A percentile compares a stretch with the other conserved stretches of the same genome.
Evolutionary conservation across 92 coral and sea anemone species (phyloP).

Genomic region (Paragorgia papillata): DNA sequence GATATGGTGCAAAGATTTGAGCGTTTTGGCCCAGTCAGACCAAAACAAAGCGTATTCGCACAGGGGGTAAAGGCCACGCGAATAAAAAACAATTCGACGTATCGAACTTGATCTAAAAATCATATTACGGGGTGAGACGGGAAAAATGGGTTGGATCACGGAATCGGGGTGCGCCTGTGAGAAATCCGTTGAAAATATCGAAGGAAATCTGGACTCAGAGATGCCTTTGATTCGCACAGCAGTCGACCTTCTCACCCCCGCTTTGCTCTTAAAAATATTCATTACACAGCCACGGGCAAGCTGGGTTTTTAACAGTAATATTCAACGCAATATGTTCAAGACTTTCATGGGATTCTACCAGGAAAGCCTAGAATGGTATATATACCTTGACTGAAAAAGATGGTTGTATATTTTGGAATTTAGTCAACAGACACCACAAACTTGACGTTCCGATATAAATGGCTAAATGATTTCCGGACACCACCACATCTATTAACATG

Average conservation of each 20-base stretch:
- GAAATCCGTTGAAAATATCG: neutral
- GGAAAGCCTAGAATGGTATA: no score
- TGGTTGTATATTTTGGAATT: neutral
- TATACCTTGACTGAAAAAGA: neutral
- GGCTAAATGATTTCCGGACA: neutral
- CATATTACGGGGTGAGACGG: neutral
- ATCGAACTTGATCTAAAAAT: neutral
- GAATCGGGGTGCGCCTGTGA: neutral
- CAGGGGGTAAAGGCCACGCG: no score
- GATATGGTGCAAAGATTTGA: neutral
- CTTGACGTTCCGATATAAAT: neutral
- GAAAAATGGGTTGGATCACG: neutral
- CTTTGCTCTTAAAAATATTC: neutral
- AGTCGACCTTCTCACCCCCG: neutral
- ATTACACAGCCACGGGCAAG: neutral
- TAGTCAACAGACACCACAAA: neutral
- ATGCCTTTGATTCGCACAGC: neutral
- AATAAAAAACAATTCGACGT: neutral
- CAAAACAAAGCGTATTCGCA: neutral
- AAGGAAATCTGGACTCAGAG: neutral
- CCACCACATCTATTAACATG: neutral
- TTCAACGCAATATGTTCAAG: neutral
- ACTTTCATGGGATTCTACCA: neutral
- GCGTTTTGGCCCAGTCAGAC: neutral
- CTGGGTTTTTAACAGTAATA: neutral